phyloP scores from a whole-genome alignment of 2,888 invertebrate species.

The Drosophila affinis region DNA sequence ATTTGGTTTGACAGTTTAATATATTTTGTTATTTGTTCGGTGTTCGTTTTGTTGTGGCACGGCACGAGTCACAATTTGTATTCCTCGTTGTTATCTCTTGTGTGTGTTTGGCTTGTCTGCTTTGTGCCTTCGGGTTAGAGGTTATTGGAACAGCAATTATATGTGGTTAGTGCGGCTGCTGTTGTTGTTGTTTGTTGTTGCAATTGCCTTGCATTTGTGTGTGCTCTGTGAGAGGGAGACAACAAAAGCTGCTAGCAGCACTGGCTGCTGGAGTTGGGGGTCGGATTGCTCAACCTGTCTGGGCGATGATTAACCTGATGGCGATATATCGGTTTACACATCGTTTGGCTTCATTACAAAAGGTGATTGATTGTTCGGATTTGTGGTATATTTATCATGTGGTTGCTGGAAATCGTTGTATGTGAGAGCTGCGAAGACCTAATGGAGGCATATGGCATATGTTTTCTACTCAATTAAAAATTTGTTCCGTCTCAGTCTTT shows the following conservation, averaged over 20 bases:
- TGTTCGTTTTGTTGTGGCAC: slow-evolving; percentile 45
- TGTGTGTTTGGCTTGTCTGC: slow-evolving; percentile 16
- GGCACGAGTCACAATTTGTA: slow-evolving; percentile 56
- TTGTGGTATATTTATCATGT: slow-evolving; percentile 16
- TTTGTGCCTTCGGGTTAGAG: slow-evolving; percentile 52
- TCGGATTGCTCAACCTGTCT: slow-evolving; percentile 39
- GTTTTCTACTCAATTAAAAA: background rate
- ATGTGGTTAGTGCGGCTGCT: slow-evolving; percentile 33
- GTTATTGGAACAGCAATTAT: slow-evolving; percentile 68
- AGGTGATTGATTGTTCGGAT: slow-evolving; percentile 41
- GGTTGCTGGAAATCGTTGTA: slow-evolving; percentile 4
- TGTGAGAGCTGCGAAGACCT: background rate
- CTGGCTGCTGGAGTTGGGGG: slow-evolving; percentile 41
- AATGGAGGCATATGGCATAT: background rate
- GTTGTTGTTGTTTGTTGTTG: slow-evolving; percentile 12
- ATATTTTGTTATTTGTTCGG: slow-evolving; percentile 36
- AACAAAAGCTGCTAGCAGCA: slow-evolving; percentile 42
- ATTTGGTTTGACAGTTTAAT: slow-evolving; percentile 53
- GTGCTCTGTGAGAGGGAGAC: background rate
- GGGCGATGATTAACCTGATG: slow-evolving; percentile 33
- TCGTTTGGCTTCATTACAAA: slow-evolving; percentile 34
- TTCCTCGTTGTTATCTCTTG: slow-evolving; percentile 29
- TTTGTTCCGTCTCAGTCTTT: background rate
- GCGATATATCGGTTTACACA: slow-evolving; percentile 29
- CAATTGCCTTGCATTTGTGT: slow-evolving; percentile 25